Evolutionary conservation across 2,888 invertebrate species (phyloP), one percentile per base, ranked within the genome.

Genomic region (Oxyscelio sp.): DNA sequence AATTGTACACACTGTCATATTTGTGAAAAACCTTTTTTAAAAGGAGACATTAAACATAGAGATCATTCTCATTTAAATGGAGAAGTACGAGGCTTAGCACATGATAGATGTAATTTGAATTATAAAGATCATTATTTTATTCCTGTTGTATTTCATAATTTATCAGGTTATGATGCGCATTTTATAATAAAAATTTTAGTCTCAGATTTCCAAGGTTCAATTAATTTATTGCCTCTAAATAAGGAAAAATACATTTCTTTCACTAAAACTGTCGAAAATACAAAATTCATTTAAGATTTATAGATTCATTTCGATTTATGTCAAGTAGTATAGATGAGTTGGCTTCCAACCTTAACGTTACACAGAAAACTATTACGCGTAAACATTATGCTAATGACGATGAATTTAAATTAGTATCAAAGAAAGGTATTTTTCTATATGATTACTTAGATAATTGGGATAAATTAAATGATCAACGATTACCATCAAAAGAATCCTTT

Each of bases 191-290:
- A 66, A 27, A 24, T 40, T 17, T 54, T 66, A 17, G 13, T 52
- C 3, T n/a, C n/a, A 17, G 9, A 15, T 66, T 34, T 54, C 17
- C 13, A n/a, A 11, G 66, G 34, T 38, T 2, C 6, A 24, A 17
- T 66, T 34, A 40, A 9, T 13, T 17, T 63, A 48, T 15, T 88
- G n/a, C 88, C 89, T 2, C 17, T 85, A 17, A 68, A 43, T n/a
- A n/a, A n/a, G n/a, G n/a, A n/a, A n/a, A n/a, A n/a, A n/a, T n/a
- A n/a, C n/a, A n/a, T n/a, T n/a, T n/a, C n/a, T n/a, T n/a, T n/a
- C n/a, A n/a, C n/a, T n/a, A n/a, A n/a, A n/a, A n/a, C n/a, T n/a
- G n/a, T 56, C n/a, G n/a, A n/a, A n/a, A 73, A 59, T 17, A 59
- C 52, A 66, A 66, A 66, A 66, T 66, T 54, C 24, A 66, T 66